phyloP scores from a whole-genome alignment of 2,797 vertebrate genomes.

The Sternarchorhynchus goeldii region DNA sequence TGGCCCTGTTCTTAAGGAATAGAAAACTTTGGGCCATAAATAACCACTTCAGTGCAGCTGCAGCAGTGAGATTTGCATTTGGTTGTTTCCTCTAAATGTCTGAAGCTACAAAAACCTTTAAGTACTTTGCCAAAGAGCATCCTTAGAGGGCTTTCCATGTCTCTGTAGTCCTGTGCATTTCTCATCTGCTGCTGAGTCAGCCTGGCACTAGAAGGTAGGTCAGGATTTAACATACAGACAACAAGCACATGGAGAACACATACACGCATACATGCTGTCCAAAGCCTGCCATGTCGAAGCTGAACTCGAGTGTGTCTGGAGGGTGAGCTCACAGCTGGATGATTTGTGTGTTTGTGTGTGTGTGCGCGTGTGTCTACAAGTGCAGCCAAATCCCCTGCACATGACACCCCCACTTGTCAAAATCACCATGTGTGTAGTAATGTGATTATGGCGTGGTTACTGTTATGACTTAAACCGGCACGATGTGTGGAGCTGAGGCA shows the following conservation, averaged over 20 bases:
- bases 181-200: conserved; percentile 36
- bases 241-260: conserved; percentile 9
- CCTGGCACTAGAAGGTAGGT: conserved; percentile 7
- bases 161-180: conserved; percentile 27
- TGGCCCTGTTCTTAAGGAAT: background rate
- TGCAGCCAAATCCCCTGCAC: conserved; percentile 94
- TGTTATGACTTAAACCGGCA: conserved; percentile 99
- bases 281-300: conserved; percentile 6
- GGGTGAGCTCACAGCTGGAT: conserved; percentile 45
- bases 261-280: conserved; percentile 22
- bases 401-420: conserved; percentile 90
- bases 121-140: conserved; percentile 25
- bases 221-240: conserved; percentile 20
- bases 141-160: conserved; percentile 8
- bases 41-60: conserved; percentile 29
- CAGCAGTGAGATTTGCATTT: conserved; percentile 26
- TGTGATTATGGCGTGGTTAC: conserved; percentile 97
- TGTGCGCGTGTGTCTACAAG: conserved; percentile 84
- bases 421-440: conserved; percentile 96
- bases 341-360: conserved; percentile 23
- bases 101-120: conserved; percentile 28
- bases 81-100: conserved; percentile 34
- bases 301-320: conserved; percentile 28
- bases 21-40: conserved; percentile 41
- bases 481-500: conserved; percentile 83